Evolutionary conservation across 2,888 invertebrate species (phyloP), one percentile per base, ranked within the genome.

Genomic region (Troides oblongomaculatus): DNA sequence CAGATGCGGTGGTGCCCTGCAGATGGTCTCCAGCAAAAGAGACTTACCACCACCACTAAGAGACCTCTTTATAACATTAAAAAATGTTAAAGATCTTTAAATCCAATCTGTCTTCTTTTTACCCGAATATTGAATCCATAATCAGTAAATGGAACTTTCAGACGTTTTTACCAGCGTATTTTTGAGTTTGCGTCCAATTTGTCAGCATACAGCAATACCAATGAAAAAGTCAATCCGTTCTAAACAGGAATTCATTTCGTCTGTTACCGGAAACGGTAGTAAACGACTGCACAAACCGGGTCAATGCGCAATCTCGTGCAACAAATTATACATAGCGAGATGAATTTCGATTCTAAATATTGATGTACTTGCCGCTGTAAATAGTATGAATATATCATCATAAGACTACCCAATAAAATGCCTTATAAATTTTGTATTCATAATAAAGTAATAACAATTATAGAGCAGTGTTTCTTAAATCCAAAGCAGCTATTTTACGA

Each of bases 271-370:
- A 46, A 18, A 61, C 62, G 30, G 21, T 23, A 23, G 62, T 46
- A 57, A 66, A 70, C 58, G 69, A 62, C 53, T 39, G 57, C 25
- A 21, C 63, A 62, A 70, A 63, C 58, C 53, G 39, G 70, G 70
- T 70, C 66, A 66, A 66, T 70, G 62, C 58, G 69, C 69, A 69
- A 69, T 69, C 62, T 39, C 65, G 62, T 58, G 14, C 46, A 62
- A 57, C 57, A 58, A 25, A 62, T 69, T 43, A 53, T 64, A 61
- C 25, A 53, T 57, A 62, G 23, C 25, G 30, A 23, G 39, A 67
- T 36, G 46, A 50, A 61, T 66, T 66, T 18, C 30, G 43, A 21
- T 17, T 36, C 30, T n/a, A 46, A 8, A 2, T 50, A 53, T 25
- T 62, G 57, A 58, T 23, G 57, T 23, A 21, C 56, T 10, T 21